phyloP scores from a whole-genome alignment of 1,140 invertebrate species.

The Archivesica marissinica region DNA sequence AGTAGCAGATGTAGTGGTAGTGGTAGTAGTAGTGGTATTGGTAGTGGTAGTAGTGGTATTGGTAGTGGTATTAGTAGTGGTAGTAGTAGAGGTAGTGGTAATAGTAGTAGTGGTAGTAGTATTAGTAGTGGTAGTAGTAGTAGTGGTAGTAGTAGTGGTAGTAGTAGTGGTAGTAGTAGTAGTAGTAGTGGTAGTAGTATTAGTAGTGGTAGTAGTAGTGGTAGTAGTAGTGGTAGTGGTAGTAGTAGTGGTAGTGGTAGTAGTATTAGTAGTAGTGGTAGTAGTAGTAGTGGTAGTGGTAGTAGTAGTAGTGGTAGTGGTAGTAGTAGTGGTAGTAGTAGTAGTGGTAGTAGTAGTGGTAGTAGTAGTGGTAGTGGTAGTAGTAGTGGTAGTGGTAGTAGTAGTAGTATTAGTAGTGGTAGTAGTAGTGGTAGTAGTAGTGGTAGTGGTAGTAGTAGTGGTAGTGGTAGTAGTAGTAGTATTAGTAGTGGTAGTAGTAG shows the following conservation, averaged over 20 bases:
- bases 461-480: not conserved
- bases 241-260: not conserved
- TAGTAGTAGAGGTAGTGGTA: not conserved
- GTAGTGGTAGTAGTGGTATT: not conserved
- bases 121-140: not conserved
- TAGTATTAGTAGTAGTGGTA: constrained; percentile 1
- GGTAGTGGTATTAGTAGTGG: not conserved
- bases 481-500: not conserved
- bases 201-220: not conserved
- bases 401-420: too few relatives aligned
- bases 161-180: not conserved
- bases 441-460: constrained; percentile 7
- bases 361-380: constrained; percentile 1
- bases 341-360: not conserved
- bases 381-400: not conserved
- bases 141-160: constrained; percentile 21
- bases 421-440: constrained; percentile 2
- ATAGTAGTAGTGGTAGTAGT: not conserved
- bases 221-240: not conserved
- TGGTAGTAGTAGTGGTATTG: not conserved
- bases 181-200: not conserved
- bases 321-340: not conserved
- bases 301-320: too few relatives aligned
- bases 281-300: not conserved
- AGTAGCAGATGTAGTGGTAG: not conserved